Evolutionary conservation across 2,113 vertebrate species (phyloP), one percentile per base, ranked within the genome.

Genomic region (Patagioenas fasciata): DNA sequence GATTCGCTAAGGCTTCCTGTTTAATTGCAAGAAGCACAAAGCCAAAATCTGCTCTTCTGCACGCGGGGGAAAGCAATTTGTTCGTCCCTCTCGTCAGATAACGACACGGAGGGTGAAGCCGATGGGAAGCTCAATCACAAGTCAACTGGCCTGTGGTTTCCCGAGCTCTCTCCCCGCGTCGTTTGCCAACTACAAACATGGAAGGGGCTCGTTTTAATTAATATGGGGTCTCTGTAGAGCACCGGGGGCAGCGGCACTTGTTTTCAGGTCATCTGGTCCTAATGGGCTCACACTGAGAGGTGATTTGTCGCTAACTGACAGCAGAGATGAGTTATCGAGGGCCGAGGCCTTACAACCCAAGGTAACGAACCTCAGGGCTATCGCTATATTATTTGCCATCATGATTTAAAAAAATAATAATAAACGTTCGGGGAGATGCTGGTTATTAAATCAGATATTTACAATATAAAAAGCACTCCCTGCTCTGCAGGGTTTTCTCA

Each of bases 261-360:
- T 98, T 98, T 98, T 98, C 97, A 98, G 98, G 98, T 98, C 98
- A 97, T 98, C 97, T 98, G 96, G 88, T 97, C 97, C 98, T 98
- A 98, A 98, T 98, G 93, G 98, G 98, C 92, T 94, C 98, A 66
- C 98, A 98, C 98, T 97, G 98, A 98, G 98, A 98, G 97, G 98
- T 97, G 98, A 98, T 98, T 98, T 99, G 97, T 96, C 98, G 98
- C 97, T 96, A 98, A 98, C 97, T 98, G 98, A 98, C 96, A 97
- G 96, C 97, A 95, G 96, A 97, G 97, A 98, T 96, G 97, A 88
- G 95, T 97, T 97, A 97, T 94, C 97, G 97, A 98, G 97, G 93
- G 96, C 69, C 42, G 80, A 81, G 91, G 96, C 95, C 95, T 97
- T 70, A 57, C 86, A 67, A 85, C 47, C 93, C 81, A 57, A 78